Percentiles rank a stretch among this genome's conserved stretches.
phyloP scores from a whole-genome alignment of 2,888 invertebrate species.

The Tetheella fluctuosa region DNA sequence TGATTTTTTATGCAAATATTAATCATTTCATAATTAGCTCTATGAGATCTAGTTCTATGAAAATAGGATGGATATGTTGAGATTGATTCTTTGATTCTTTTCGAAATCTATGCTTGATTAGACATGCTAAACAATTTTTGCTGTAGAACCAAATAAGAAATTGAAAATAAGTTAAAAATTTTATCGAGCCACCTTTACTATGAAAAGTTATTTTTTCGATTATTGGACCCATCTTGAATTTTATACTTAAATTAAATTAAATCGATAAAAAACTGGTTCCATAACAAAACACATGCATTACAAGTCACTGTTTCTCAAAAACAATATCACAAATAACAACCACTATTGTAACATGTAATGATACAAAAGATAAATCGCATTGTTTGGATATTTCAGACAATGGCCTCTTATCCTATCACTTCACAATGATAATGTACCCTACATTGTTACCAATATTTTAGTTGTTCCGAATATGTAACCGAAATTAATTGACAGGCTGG shows the following conservation, averaged over 20 bases:
- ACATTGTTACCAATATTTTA: background rate
- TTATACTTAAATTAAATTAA: too few species aligned
- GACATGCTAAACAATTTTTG: too few species aligned
- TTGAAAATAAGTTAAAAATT: too few species aligned
- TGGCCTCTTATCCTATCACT: background rate
- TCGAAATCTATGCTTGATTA: too few species aligned
- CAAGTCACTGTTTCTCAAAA: background rate
- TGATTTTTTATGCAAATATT: background rate
- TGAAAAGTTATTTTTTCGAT: too few species aligned
- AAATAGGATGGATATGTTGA: too few species aligned
- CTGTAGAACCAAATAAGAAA: too few species aligned
- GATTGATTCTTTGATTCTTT: too few species aligned
- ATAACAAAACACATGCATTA: background rate
- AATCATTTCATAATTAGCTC: background rate
- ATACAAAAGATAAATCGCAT: background rate
- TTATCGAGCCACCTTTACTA: too few species aligned
- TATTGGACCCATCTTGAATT: too few species aligned
- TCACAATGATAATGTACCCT: background rate
- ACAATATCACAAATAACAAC: background rate
- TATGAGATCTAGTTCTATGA: background rate
- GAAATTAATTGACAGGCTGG: background rate
- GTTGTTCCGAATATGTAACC: background rate
- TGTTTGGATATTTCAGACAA: background rate
- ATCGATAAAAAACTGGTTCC: background rate
- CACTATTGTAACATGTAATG: constrained; percentile 1